Evolutionary conservation across 1,140 invertebrate genomes (phyloP).

Genomic region (Zophobas atratus): DNA sequence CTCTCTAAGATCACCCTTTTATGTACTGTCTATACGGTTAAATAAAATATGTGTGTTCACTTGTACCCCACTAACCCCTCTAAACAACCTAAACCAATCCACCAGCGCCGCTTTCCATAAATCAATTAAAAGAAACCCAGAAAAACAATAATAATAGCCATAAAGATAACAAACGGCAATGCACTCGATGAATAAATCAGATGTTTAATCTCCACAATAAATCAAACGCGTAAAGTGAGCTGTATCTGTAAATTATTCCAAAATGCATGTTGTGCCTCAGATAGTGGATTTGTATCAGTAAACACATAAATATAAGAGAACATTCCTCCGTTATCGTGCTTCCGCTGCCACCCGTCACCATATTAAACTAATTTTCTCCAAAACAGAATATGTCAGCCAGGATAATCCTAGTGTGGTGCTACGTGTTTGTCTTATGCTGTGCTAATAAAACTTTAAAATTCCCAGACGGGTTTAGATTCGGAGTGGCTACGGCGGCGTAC

Average conservation of each 20-base stretch:
- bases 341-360: neutral
- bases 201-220: slow-evolving; percentile 19
- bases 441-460: slow-evolving; percentile 61
- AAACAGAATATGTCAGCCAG: neutral
- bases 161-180: slow-evolving; percentile 11
- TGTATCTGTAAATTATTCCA: slow-evolving; percentile 22
- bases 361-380: neutral
- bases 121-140: too few relatives aligned
- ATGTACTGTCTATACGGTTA: too few relatives aligned
- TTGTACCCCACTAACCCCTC: too few relatives aligned
- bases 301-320: slow-evolving; percentile 32
- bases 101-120: too few relatives aligned
- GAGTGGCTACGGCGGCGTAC: slow-evolving; percentile 71
- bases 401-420: neutral
- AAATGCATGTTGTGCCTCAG: slow-evolving; percentile 16
- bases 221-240: slow-evolving; percentile 22
- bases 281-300: slow-evolving; percentile 35
- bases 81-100: too few relatives aligned
- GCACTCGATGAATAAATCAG: slow-evolving; percentile 26
- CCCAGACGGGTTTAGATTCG: slow-evolving; percentile 71
- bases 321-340: neutral
- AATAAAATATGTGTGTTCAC: too few relatives aligned
- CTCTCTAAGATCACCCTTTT: too few relatives aligned
- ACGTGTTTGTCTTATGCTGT: neutral
- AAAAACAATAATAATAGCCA: too few relatives aligned